phyloP scores from a whole-genome alignment of 2,888 invertebrate genomes.

The Rambutsinella grinnellia region DNA sequence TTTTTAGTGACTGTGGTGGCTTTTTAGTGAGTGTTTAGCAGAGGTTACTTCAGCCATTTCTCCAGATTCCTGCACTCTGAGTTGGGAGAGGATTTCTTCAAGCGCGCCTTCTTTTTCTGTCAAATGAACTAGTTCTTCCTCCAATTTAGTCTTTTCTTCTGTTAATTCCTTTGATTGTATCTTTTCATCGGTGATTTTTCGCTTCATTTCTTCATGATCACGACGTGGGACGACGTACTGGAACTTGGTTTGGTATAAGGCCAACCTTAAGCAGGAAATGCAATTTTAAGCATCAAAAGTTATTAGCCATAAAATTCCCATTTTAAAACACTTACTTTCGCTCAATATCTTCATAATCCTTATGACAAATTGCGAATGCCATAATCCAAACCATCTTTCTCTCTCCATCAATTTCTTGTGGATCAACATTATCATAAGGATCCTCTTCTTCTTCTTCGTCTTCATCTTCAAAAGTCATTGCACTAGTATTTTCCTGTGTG shows the following conservation, averaged over 20 bases:
- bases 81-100: too few species aligned
- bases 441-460: slow-evolving; percentile 9
- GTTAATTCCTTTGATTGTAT: neutral
- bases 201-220: slow-evolving; percentile 46
- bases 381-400: slow-evolving; percentile 42
- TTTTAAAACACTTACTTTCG: slow-evolving; percentile 23
- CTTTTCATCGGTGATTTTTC: slow-evolving; percentile 28
- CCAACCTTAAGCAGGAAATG: slow-evolving; percentile 30
- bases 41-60: too few species aligned
- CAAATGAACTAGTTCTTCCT: slow-evolving; percentile 18
- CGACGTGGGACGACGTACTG: slow-evolving; percentile 54
- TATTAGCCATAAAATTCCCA: neutral
- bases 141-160: slow-evolving; percentile 16
- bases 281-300: neutral
- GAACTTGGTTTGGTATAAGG: slow-evolving; percentile 54
- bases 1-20: too few species aligned
- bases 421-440: slow-evolving; percentile 1
- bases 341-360: slow-evolving; percentile 51
- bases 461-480: neutral
- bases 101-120: slow-evolving; percentile 22
- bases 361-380: slow-evolving; percentile 42
- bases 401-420: slow-evolving; percentile 41
- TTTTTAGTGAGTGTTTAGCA: too few species aligned
- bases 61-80: too few species aligned
- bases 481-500: neutral